Conservation (phyloP, 2,113 vertebrate species). For the Gnathonemus echidnorhynchus region DNA sequence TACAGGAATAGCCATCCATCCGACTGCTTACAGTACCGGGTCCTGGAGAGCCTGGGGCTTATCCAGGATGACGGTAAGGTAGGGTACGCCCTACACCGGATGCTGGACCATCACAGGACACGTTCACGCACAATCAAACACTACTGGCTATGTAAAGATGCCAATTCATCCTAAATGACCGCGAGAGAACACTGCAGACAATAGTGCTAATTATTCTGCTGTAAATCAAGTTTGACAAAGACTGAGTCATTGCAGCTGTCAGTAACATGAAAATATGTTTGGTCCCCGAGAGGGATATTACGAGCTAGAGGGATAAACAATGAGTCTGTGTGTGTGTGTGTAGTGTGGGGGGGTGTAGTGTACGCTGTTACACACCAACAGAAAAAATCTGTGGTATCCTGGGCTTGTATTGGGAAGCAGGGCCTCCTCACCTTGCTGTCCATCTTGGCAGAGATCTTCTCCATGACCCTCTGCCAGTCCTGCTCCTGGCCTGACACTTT, state of each 20-base stretch:
- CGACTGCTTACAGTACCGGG: background rate
- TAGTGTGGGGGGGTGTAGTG: background rate
- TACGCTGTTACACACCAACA: background rate
- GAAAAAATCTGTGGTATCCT: background rate
- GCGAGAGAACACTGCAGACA: background rate
- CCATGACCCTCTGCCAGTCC: slow-evolving; percentile 65
- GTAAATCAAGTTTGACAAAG: background rate
- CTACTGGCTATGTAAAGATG: background rate
- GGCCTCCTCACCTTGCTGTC: slow-evolving; percentile 64
- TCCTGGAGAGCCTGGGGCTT: background rate
- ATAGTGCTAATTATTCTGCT: background rate
- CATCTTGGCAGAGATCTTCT: slow-evolving; percentile 62
- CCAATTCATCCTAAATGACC: background rate
- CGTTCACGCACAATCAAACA: background rate
- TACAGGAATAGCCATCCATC: background rate
- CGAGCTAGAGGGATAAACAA: background rate
- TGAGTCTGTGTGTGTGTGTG: background rate
- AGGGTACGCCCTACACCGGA: background rate
- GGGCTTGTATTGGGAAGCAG: background rate
- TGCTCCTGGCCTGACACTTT: slow-evolving; percentile 67
- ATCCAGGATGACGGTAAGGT: background rate
- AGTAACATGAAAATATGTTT: background rate
- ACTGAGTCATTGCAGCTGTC: background rate
- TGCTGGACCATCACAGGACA: background rate
- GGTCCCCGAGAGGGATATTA: background rate